These are phyloP conservation scores for Eurypyga helias DNA, from an alignment of 2,113 vertebrate genomes.

Conservation along the genomic window DNA sequence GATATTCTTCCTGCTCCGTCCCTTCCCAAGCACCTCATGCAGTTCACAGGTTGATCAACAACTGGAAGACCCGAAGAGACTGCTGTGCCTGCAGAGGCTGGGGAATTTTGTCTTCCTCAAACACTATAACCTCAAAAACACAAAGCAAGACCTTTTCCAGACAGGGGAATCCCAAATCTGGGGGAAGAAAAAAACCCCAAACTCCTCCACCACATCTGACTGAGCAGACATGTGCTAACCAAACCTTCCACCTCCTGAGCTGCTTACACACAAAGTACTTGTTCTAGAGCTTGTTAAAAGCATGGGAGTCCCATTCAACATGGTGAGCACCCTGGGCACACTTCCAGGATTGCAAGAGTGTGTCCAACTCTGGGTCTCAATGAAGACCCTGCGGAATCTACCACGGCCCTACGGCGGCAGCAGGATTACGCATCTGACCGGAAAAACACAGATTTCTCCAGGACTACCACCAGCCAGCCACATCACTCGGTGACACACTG, in stretches of 20 bases:
- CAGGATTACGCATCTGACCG: background rate
- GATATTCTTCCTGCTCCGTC: background rate
- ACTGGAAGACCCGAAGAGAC: background rate
- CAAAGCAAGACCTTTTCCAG: background rate
- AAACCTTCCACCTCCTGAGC: background rate
- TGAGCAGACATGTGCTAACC: background rate
- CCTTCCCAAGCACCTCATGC: background rate
- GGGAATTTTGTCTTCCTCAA: background rate
- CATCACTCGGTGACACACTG: background rate
- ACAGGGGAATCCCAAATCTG: background rate
- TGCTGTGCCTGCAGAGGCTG: background rate
- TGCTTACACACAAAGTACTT: background rate
- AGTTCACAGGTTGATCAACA: background rate
- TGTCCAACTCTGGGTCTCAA: background rate
- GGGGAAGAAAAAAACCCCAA: background rate
- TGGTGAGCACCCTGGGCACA: background rate
- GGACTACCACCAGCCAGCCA: background rate
- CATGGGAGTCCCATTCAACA: background rate
- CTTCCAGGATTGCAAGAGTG: background rate
- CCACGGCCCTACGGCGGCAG: background rate
- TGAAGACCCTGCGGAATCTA: background rate
- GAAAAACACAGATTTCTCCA: background rate
- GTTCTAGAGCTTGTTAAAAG: background rate
- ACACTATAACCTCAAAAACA: background rate
- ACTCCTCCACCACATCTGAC: background rate